Evolutionary conservation across 2,888 invertebrate species (phyloP), one percentile per base, ranked within the genome.

Genomic region (Cryptophagus acutangulus): DNA sequence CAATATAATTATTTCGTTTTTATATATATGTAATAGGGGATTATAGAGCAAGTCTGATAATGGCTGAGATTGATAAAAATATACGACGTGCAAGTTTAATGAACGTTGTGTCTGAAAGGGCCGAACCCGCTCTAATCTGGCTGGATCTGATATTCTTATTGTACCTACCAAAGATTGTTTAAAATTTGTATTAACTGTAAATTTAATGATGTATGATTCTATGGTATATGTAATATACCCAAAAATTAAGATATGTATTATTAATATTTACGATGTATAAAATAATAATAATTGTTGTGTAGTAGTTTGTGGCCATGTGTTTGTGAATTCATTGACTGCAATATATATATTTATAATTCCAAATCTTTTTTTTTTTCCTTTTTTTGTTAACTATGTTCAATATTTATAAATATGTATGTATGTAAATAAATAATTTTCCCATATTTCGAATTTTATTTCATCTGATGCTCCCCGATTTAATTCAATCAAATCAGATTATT

Each of bases 131-230:
- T 39, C 33, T 36, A 36, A 30, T 17, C 15, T 29, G 36, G 25
- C n/a, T n/a, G n/a, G n/a, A n/a, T 40, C 28, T 45, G 31, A 34
- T 35, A 45, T 42, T 46, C 43, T 48, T 40, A 52, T 46, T 51
- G 52, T 58, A 58, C n/a, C n/a, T 13, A 26, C 58, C 57, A 57
- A 58, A 58, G 58, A 57, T 57, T 58, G 55, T 58, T 58, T 43
- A 45, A 45, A 36, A 46, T 26, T 26, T 26, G n/a, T 8, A 12
- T 26, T 26, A 9, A 26, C 10, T 36, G 24, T 36, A 13, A 36
- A 25, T 35, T 35, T n/a, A 9, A 20, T 25, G 24, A 35, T 9
- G 20, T 9, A 20, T 5, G 20, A 3, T 35, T 35, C 24, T 35
- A 5, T 28, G 24, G 17, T 12, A 35, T 28, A 3, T 28, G 15